Conservation (phyloP, 2,797 vertebrate genomes). For the Zalophus californianus region DNA sequence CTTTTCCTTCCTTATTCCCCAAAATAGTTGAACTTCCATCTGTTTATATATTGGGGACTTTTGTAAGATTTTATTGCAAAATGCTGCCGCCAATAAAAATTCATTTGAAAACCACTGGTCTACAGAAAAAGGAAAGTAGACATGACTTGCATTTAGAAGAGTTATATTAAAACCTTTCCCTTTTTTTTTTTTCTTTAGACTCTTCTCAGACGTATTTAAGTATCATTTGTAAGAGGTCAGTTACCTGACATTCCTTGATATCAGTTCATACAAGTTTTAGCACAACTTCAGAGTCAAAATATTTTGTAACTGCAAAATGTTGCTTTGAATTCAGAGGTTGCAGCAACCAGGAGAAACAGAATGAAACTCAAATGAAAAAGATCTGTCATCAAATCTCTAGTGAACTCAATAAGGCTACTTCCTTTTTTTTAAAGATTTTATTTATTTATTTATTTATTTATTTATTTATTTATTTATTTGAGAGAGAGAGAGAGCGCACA, state of each 20-base stretch:
- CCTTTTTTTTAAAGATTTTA: too few relatives aligned
- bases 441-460: too few relatives aligned
- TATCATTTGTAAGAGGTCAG: neutral
- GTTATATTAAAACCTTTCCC: neutral
- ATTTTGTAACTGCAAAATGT: slow-evolving; percentile 5
- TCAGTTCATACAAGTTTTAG: neutral
- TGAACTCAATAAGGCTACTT: neutral
- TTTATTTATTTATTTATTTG: neutral
- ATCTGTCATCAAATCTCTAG: slow-evolving; percentile 45
- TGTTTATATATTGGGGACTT: neutral
- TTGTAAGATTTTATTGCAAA: neutral
- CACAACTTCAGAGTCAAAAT: neutral
- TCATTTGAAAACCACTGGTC: neutral
- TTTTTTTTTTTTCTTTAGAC: neutral
- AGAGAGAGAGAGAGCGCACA: too few relatives aligned
- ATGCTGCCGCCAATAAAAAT: neutral
- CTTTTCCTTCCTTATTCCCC: neutral
- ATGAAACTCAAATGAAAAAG: neutral
- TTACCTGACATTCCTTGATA: slow-evolving; percentile 21
- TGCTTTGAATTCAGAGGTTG: neutral
- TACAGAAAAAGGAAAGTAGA: neutral
- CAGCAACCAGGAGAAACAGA: neutral
- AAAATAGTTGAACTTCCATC: neutral
- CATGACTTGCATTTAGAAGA: neutral
- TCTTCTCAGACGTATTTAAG: neutral